Evolutionary conservation across 2,888 invertebrate genomes (phyloP), one percentile per base, ranked within the genome.

Genomic region (Xanthorhoe designata): DNA sequence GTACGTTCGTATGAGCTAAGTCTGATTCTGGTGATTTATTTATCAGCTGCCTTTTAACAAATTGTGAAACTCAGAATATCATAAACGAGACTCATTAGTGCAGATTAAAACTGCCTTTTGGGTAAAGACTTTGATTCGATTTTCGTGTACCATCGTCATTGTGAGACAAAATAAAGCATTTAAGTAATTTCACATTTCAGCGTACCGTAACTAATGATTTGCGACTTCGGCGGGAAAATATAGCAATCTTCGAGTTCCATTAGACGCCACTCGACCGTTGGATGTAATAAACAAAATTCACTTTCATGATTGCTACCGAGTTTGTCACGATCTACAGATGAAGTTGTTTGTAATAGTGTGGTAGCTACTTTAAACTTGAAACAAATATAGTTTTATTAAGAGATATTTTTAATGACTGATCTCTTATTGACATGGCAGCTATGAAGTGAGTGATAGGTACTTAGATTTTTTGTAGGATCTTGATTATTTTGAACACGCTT

Each of bases 221-320:
- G 59, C 49, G 38, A 55, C 59, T 47, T 61, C 9, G 18, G 55
- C 35, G 60, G 38, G 47, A 60, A 63, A 64, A 55, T 67, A 68
- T 49, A 68, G 55, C 64, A 54, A 64, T 61, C 50, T 56, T 32
- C 47, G 50, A 61, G 58, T 62, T 59, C 64, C 57, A 64, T 54
- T 63, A 60, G 60, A 52, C 29, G 58, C 61, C 63, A 66, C 42
- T 64, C 55, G 51, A 70, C 61, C 64, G 64, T 61, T 59, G 32
- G 50, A 66, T 61, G 64, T 57, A 32, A 64, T 56, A 65, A 51
- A 65, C 61, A 45, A 59, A 68, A 70, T 68, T 70, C 68, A 68
- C 68, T 70, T 70, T 70, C 70, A 56, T 70, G 61, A 51, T 29
- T 59, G n/a, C 51, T 47, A 19, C 29, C 52, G 38, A 29, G 24